Evolutionary conservation across 2,113 vertebrate species (phyloP).

Genomic region (Strigops habroptila): DNA sequence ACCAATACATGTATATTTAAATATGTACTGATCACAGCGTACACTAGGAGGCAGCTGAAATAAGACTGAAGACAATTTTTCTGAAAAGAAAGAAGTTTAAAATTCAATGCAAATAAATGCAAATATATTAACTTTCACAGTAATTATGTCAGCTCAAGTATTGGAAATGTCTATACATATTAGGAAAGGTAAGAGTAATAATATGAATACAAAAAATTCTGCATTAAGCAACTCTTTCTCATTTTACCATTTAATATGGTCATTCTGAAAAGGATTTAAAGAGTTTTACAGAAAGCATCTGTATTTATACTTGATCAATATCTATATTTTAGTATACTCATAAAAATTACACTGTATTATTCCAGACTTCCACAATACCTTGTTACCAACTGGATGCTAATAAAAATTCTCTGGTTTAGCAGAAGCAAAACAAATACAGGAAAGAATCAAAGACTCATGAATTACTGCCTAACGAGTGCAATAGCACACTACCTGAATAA

Average conservation of each 20-base stretch:
- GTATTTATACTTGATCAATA: background rate
- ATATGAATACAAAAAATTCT: background rate
- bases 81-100: background rate
- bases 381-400: background rate
- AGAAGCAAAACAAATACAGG: background rate
- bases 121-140: background rate
- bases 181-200: background rate
- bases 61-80: background rate
- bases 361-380: background rate
- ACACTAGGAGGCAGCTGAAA: background rate
- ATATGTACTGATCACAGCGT: background rate
- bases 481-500: background rate
- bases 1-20: background rate
- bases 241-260: background rate
- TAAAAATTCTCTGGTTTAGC: background rate
- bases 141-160: background rate
- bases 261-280: background rate
- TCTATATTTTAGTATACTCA: background rate
- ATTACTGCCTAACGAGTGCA: background rate
- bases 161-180: fast-evolving
- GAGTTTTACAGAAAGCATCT: background rate
- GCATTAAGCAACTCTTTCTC: background rate
- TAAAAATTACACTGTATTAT: background rate
- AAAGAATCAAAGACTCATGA: background rate
- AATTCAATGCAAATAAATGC: background rate